A percentile compares a stretch with the other conserved stretches of the same genome.
phyloP scores from a whole-genome alignment of 2,888 invertebrate species.

The Tachina lurida region DNA sequence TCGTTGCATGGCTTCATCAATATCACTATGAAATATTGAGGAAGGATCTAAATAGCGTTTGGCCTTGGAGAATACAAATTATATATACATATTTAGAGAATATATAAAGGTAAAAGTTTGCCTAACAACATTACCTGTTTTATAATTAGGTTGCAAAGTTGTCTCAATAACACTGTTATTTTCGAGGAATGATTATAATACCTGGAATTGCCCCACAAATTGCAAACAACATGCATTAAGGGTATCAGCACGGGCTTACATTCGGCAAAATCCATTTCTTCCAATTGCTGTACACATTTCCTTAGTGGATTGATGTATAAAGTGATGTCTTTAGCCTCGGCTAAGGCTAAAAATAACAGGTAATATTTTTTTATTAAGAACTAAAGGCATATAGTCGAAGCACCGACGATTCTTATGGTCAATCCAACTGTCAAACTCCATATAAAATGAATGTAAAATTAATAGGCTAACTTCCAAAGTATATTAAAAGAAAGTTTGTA shows the following conservation, averaged over 20 bases:
- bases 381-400: background rate
- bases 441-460: too few species aligned
- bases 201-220: conserved; percentile 94
- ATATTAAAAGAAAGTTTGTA: too few species aligned
- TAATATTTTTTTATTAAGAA: background rate
- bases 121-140: conserved; percentile 86
- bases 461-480: too few species aligned
- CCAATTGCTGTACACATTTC: conserved; percentile 90
- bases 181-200: conserved; percentile 95
- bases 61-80: conserved; percentile 85
- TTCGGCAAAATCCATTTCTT: conserved; percentile 94
- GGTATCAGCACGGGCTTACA: conserved; percentile 89
- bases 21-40: conserved; percentile 96
- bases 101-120: background rate
- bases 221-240: conserved; percentile 91
- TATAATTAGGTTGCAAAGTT: conserved; percentile 95
- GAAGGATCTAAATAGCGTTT: conserved; percentile 94
- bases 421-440: too few species aligned
- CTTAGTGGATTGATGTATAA: conserved; percentile 92
- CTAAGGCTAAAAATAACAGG: conserved; percentile 85
- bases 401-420: too few species aligned
- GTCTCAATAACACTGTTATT: conserved; percentile 93
- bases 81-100: background rate
- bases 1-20: conserved; percentile 94
- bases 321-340: conserved; percentile 95